Evolutionary conservation across 2,113 vertebrate genomes (phyloP).

Genomic region (Dolichallabes microphthalmus): DNA sequence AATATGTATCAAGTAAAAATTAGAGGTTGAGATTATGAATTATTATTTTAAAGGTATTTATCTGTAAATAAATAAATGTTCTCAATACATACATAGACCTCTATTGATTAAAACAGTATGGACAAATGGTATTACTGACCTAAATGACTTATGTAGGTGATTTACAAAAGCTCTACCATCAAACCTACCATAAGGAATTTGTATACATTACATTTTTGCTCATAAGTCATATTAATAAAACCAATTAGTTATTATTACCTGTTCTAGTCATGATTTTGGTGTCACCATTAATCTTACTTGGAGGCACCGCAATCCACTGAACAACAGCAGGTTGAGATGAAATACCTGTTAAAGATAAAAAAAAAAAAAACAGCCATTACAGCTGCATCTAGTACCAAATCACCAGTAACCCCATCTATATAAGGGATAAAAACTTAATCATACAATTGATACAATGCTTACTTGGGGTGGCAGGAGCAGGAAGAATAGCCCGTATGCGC

Average conservation of each 20-base stretch:
- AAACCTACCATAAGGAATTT: neutral
- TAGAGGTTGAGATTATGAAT: neutral
- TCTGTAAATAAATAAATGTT: neutral
- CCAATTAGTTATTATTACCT: conserved; percentile 51
- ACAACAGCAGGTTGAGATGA: conserved; percentile 54
- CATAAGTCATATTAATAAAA: neutral
- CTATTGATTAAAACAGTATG: neutral
- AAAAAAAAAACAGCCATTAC: neutral
- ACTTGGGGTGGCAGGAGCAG: conserved; percentile 76
- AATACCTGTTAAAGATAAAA: neutral
- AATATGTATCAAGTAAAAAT: neutral
- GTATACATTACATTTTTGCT: neutral
- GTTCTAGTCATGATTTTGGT: conserved; percentile 38
- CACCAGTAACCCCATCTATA: neutral
- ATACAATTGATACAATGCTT: conserved; percentile 39
- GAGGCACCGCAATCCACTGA: conserved; percentile 68
- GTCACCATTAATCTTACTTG: conserved; percentile 59
- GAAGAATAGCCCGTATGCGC: conserved; percentile 88
- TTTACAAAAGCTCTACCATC: neutral
- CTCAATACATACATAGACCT: neutral
- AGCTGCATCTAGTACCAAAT: neutral
- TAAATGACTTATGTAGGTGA: neutral
- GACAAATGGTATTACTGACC: neutral
- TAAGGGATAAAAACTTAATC: neutral
- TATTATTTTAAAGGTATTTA: neutral